Evolutionary conservation across 2,888 invertebrate species (phyloP).

Genomic region (Asteroscopus sphinx): DNA sequence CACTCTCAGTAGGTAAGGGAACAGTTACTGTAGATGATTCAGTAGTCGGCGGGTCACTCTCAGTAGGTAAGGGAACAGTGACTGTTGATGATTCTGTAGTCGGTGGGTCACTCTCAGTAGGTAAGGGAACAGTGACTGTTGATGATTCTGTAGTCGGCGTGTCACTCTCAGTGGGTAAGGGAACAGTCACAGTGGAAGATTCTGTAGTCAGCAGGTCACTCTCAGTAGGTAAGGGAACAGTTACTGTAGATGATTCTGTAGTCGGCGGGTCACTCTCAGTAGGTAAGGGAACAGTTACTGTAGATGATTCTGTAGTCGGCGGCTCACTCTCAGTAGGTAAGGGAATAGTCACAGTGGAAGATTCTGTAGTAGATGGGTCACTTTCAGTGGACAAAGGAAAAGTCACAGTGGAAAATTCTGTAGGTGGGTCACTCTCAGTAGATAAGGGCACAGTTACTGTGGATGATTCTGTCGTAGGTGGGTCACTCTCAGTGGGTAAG

Average conservation of each 20-base stretch:
- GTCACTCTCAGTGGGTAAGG: not conserved
- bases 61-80: not conserved
- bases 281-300: slow-evolving; percentile 1
- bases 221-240: not conserved
- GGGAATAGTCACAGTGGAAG: slow-evolving; percentile 2
- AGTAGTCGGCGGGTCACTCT: not conserved
- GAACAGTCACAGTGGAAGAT: not conserved
- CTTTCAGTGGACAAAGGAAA: slow-evolving; percentile 1
- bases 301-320: not conserved
- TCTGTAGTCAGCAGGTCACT: not conserved
- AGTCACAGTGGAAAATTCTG: slow-evolving; percentile 8
- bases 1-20: not conserved
- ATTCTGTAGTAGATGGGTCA: slow-evolving; percentile 2
- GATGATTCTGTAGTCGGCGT: not conserved
- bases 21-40: slow-evolving; percentile 1
- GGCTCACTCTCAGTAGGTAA: slow-evolving; percentile 2
- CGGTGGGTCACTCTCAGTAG: not conserved
- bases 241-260: not conserved
- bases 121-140: not conserved
- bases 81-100: not conserved
- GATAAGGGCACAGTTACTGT: slow-evolving; percentile 3
- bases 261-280: not conserved
- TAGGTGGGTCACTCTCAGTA: slow-evolving; percentile 1
- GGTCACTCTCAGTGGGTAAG: slow-evolving; percentile 3
- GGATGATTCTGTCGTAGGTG: slow-evolving; percentile 4